Conservation (phyloP, 2,797 vertebrate species). For the Sebastes iracundus region DNA sequence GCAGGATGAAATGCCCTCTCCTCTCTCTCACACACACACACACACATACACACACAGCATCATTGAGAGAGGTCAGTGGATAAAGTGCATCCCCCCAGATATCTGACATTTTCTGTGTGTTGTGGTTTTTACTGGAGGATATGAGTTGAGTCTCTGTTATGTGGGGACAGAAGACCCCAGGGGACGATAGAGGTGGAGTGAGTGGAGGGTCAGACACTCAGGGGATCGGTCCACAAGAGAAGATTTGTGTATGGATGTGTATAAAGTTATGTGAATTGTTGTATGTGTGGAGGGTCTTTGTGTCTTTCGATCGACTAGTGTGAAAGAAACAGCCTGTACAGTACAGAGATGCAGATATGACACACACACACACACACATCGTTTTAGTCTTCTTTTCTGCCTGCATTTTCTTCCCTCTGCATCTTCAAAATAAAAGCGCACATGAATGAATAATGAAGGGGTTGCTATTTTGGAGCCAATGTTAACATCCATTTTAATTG, state of each 20-base stretch:
- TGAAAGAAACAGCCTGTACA: neutral
- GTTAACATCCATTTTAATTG: constrained; percentile 64
- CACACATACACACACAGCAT: constrained; percentile 7
- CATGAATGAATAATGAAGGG: constrained; percentile 44
- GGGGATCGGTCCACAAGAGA: neutral
- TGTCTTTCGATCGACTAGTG: neutral
- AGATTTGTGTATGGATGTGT: neutral
- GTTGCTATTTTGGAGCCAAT: constrained; percentile 40
- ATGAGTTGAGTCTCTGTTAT: constrained; percentile 25
- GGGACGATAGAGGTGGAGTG: constrained; percentile 12
- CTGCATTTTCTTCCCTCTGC: constrained; percentile 9
- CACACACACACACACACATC: neutral
- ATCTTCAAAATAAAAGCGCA: constrained; percentile 38
- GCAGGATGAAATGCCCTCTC: neutral
- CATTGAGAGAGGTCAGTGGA: constrained; percentile 42
- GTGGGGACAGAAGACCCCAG: constrained; percentile 27
- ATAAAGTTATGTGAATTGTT: neutral
- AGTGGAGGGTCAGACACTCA: constrained; percentile 27
- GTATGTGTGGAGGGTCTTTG: neutral
- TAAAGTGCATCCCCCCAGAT: constrained; percentile 51
- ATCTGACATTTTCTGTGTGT: constrained; percentile 62
- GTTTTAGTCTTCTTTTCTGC: neutral
- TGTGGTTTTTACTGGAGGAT: constrained; percentile 36
- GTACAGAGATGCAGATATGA: neutral
- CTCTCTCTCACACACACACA: neutral